Percentiles rank a stretch among this genome's conserved stretches.
Evolutionary conservation across 1,140 invertebrate genomes (phyloP).

Genomic region (Drosophila ohnishii): DNA sequence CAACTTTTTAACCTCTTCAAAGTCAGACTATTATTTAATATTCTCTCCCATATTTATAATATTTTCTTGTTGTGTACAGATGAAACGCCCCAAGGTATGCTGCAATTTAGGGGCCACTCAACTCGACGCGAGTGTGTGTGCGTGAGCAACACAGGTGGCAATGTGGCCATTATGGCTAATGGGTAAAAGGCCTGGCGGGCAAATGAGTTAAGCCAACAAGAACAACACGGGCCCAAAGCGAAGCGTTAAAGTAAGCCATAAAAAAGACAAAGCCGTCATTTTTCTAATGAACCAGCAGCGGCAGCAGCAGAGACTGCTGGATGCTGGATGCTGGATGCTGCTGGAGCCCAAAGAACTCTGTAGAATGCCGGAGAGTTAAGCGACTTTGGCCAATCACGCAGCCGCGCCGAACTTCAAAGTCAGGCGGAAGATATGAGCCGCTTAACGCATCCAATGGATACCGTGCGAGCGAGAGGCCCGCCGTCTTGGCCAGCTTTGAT

Average conservation of each 20-base stretch:
- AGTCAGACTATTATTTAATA: too few species aligned
- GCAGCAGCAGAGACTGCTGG: constrained; percentile 22
- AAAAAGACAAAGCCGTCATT: constrained; percentile 82
- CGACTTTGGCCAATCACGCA: constrained; percentile 80
- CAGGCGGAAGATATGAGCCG: constrained; percentile 68
- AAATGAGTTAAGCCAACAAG: constrained; percentile 80
- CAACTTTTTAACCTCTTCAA: background rate
- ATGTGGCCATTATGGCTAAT: constrained; percentile 80
- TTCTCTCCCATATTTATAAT: too few species aligned
- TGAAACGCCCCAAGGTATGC: constrained; percentile 65
- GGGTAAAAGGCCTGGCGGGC: constrained; percentile 66
- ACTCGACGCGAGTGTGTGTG: constrained; percentile 12
- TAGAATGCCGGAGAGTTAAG: constrained; percentile 56
- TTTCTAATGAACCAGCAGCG: constrained; percentile 77
- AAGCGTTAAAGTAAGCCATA: constrained; percentile 81
- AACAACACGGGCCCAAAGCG: constrained; percentile 54
- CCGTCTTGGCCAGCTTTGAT: constrained; percentile 67
- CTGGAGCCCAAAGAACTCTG: background rate
- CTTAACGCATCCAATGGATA: constrained; percentile 67
- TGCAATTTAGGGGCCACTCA: constrained; percentile 32
- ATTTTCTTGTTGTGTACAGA: constrained; percentile 11
- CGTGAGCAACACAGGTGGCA: constrained; percentile 74
- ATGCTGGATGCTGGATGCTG: background rate
- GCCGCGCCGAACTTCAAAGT: constrained; percentile 82
- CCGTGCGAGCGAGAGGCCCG: constrained; percentile 43